Evolutionary conservation across 1,140 invertebrate species (phyloP), one percentile per base, ranked within the genome.

Genomic region (Trypoxylus dichotomus): DNA sequence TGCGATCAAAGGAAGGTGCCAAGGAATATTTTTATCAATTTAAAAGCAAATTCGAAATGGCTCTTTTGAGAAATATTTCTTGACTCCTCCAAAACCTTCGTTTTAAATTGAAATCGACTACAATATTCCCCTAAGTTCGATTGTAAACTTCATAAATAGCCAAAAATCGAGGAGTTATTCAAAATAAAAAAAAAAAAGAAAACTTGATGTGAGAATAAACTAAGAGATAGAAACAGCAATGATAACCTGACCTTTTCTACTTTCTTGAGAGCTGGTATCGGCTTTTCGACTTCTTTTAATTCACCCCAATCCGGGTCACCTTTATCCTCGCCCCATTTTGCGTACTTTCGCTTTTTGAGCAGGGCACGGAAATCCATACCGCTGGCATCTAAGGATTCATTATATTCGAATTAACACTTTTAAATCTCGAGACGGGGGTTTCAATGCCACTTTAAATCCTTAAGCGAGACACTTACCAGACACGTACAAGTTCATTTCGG

Each of bases 281-380:
- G 91, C 87, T 96, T 95, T 86, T 97, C 96, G 6, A 92, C 91
- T 88, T 97, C 96, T 88, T 98, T 98, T 71, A 98, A 90, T 82
- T 96, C 93, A 79, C 95, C 96, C 92, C 94, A 97, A 86, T 98
- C 95, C 37, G 93, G 93, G 82, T 97, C 96, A 68, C 93, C 93
- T 79, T 98, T 94, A 78, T 97, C 93, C 86, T 93, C 92, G 76
- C 89, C 94, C 95, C 96, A 98, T 91, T 97, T 97, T 83, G 95
- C 94, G 84, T 97, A 97, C 88, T 97, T 97, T 84, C 96, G 93
- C 88, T 98, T 97, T 87, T 98, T 98, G 78, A 99, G 90, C 93
- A 98, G 95, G 79, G 97, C 92, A 88, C 98, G 93, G 93, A 99
- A 99, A 88, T 99, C 98, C 94, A 99, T 96, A 83, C 96, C 96